A percentile compares a stretch with the other conserved stretches of the same genome.
phyloP scores from a whole-genome alignment of 1,140 invertebrate species.

The Leptinotarsa texana region DNA sequence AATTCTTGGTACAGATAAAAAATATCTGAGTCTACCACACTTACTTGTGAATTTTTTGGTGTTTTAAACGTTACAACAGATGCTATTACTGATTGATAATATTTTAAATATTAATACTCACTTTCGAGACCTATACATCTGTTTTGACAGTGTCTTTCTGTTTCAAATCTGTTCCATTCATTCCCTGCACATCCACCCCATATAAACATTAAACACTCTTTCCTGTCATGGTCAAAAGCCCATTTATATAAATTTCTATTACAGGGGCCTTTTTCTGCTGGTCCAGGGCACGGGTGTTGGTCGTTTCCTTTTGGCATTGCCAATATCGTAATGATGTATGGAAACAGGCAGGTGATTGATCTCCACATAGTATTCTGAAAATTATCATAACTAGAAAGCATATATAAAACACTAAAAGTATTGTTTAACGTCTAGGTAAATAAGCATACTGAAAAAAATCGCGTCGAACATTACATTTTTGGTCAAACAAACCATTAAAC shows the following conservation, averaged over 20 bases:
- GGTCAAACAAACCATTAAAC: too few relatives aligned
- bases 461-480: too few relatives aligned
- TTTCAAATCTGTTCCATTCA: conserved; percentile 74
- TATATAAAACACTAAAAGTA: too few relatives aligned
- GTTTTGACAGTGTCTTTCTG: conserved; percentile 71
- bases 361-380: conserved; percentile 8
- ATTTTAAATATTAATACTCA: conserved; percentile 46
- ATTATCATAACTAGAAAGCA: background rate
- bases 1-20: too few relatives aligned
- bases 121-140: conserved; percentile 64
- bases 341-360: conserved; percentile 21
- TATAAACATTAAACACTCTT: conserved; percentile 71
- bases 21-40: too few relatives aligned
- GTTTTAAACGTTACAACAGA: too few relatives aligned
- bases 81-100: background rate
- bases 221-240: conserved; percentile 70
- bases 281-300: conserved; percentile 47
- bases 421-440: too few relatives aligned
- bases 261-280: conserved; percentile 67
- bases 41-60: too few relatives aligned
- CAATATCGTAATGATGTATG: conserved; percentile 28
- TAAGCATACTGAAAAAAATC: too few relatives aligned
- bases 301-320: conserved; percentile 33
- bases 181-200: conserved; percentile 81
- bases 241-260: conserved; percentile 70